phyloP scores from a whole-genome alignment of 2,888 invertebrate genomes.

The Lordiphosa fenestrarum region DNA sequence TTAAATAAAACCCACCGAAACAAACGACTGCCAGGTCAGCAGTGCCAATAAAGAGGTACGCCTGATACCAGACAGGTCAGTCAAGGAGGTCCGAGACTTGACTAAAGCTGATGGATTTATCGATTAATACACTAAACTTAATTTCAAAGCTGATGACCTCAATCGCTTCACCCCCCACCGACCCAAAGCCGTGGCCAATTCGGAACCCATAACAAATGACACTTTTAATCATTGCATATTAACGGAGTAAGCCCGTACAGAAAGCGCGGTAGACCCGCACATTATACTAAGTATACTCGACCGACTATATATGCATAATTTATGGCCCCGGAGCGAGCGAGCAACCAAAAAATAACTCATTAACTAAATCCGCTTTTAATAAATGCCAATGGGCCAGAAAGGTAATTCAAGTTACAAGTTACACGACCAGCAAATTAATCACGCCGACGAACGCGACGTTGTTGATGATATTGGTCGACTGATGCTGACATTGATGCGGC shows the following conservation, averaged over 20 bases:
- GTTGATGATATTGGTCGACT: slow-evolving; percentile 75
- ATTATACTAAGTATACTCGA: slow-evolving; percentile 20
- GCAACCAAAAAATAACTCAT: slow-evolving; percentile 72
- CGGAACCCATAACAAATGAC: slow-evolving; percentile 65
- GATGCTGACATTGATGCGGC: slow-evolving; percentile 74
- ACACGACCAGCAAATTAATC: slow-evolving; percentile 68
- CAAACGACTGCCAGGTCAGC: no score
- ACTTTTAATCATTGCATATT: slow-evolving; percentile 75
- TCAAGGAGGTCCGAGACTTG: no score
- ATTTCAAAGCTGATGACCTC: no score
- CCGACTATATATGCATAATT: slow-evolving; percentile 44
- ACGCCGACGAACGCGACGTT: slow-evolving; percentile 72
- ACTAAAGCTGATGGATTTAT: no score
- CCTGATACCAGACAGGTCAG: no score
- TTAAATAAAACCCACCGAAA: no score
- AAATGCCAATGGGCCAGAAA: slow-evolving; percentile 54
- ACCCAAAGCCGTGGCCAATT: slow-evolving; percentile 13
- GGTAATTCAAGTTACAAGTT: slow-evolving; percentile 41
- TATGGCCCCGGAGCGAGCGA: slow-evolving; percentile 42
- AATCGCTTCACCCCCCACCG: background rate
- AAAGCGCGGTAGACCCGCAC: slow-evolving; percentile 46
- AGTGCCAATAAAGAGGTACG: no score
- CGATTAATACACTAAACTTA: no score
- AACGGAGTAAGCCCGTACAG: slow-evolving; percentile 52
- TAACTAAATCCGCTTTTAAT: slow-evolving; percentile 77